Evolutionary conservation across 2,113 vertebrate species (phyloP).

Genomic region (Chaenocephalus aceratus): DNA sequence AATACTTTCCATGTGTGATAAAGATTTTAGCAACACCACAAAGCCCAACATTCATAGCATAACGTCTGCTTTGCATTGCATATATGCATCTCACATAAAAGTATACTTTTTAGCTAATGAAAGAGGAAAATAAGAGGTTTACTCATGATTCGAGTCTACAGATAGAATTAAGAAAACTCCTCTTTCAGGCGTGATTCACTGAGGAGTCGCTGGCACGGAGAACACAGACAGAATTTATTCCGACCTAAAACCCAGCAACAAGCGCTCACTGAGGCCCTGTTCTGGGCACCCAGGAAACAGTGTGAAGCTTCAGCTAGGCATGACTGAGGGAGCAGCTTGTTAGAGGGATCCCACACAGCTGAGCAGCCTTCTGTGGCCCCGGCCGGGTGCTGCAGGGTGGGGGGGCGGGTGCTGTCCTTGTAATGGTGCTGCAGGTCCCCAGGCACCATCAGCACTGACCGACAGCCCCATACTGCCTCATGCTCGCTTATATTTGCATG

Average conservation of each 20-base stretch:
- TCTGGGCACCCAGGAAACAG: conserved; percentile 44
- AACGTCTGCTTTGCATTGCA: background rate
- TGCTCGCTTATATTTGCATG: conserved; percentile 66
- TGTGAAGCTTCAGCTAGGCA: conserved; percentile 63
- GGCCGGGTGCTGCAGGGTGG: conserved; percentile 75
- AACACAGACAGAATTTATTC: conserved; percentile 61
- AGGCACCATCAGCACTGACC: conserved; percentile 68
- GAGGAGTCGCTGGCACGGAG: conserved; percentile 27
- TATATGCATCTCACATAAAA: background rate
- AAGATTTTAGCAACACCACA: background rate
- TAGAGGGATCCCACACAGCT: conserved; percentile 75
- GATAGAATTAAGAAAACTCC: conserved; percentile 9
- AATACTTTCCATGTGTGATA: background rate
- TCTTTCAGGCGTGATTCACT: conserved; percentile 35
- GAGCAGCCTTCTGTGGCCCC: conserved; percentile 77
- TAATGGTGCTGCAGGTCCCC: conserved; percentile 66
- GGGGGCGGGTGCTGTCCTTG: conserved; percentile 78
- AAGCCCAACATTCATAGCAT: background rate
- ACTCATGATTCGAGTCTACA: background rate
- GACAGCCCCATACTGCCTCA: conserved; percentile 67
- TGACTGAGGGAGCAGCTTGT: conserved; percentile 78
- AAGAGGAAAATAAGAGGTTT: background rate
- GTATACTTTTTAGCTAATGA: background rate
- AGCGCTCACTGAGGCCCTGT: conserved; percentile 50
- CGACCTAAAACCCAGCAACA: conserved; percentile 42